These are phyloP conservation scores for Megaustenia siamemsis DNA, from an alignment of 2,888 invertebrate genomes.

Conservation along the genomic window DNA sequence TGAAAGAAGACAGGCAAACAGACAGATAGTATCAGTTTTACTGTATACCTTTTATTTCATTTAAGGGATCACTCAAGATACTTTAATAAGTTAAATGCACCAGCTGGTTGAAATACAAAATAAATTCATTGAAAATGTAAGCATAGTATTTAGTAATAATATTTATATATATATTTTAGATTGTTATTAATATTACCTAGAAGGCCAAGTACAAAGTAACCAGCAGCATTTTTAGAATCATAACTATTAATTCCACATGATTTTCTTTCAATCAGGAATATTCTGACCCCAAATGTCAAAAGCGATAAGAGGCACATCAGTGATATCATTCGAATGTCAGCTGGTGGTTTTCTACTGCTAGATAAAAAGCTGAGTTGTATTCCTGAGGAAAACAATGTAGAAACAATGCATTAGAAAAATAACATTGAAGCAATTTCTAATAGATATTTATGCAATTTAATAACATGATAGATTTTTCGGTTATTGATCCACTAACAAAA, in stretches of 20 bases:
- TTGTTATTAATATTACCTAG: background rate
- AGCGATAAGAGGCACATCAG: background rate
- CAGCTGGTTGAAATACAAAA: background rate
- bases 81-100: too few relatives aligned
- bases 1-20: too few relatives aligned
- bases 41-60: too few relatives aligned
- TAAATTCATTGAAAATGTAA: background rate
- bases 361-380: conserved; percentile 4
- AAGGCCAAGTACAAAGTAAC: conserved; percentile 11
- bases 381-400: background rate
- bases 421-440: too few relatives aligned
- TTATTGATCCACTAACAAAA: too few relatives aligned
- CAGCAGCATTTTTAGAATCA: background rate
- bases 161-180: background rate
- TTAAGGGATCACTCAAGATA: too few relatives aligned
- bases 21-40: too few relatives aligned
- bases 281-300: background rate
- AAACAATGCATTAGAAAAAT: background rate
- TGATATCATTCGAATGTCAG: background rate
- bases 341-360: background rate
- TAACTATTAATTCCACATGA: background rate
- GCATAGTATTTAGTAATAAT: background rate
- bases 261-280: background rate
- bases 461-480: too few relatives aligned
- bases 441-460: too few relatives aligned